Conservation (phyloP, 2,113 vertebrate genomes). For the Zosterops borbonicus region DNA sequence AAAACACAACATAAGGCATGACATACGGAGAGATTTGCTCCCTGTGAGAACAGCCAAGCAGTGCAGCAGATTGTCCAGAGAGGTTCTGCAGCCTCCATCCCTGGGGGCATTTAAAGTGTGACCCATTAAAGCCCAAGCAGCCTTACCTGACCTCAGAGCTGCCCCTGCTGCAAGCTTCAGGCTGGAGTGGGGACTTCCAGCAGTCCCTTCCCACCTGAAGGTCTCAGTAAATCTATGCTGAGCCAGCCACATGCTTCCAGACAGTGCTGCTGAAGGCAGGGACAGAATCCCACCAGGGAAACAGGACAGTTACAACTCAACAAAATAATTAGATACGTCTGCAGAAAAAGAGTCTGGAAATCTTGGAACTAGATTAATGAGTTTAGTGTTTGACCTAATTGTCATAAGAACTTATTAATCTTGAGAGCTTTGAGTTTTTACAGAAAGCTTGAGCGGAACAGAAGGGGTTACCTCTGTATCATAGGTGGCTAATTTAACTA, state of each 20-base stretch:
- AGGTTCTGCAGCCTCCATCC: neutral
- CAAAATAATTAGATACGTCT: neutral
- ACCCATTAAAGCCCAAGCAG: neutral
- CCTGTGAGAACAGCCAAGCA: neutral
- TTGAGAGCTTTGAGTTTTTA: neutral
- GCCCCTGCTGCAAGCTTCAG: neutral
- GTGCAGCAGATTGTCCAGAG: neutral
- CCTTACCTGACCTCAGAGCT: neutral
- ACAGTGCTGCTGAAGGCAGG: neutral
- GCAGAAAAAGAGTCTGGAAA: neutral
- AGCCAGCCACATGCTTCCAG: neutral
- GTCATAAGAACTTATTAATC: neutral
- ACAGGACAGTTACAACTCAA: neutral
- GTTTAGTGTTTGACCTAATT: slow-evolving; percentile 32
- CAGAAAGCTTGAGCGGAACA: neutral
- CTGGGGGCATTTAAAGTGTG: accelerated
- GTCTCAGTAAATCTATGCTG: accelerated
- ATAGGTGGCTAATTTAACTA: neutral
- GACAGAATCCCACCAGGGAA: neutral
- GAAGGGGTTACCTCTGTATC: neutral
- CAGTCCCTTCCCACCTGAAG: neutral
- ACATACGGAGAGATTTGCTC: neutral
- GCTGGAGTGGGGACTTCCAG: neutral
- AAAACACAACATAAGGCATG: neutral
- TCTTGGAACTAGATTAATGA: neutral